These are phyloP conservation scores for Festucalex cinctus DNA, from an alignment of 2,113 vertebrate genomes.

Conservation along the genomic window DNA sequence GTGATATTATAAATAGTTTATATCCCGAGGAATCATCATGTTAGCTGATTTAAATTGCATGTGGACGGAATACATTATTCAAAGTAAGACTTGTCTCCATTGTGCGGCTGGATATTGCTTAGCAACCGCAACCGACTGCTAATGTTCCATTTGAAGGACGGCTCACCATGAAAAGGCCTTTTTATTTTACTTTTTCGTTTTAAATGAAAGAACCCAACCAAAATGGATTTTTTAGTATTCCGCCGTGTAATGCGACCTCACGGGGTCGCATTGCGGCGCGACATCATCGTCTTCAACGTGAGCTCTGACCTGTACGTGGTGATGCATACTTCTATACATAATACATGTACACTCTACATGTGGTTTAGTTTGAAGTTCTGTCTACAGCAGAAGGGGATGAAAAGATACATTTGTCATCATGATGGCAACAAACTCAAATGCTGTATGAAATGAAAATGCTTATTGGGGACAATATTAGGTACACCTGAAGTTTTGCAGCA, in stretches of 20 bases:
- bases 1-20: neutral
- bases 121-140: slow-evolving; percentile 48
- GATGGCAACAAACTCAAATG: no score
- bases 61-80: neutral
- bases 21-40: neutral
- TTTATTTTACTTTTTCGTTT: neutral
- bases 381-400: slow-evolving; percentile 21
- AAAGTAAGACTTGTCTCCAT: neutral
- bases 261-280: neutral
- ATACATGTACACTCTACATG: slow-evolving; percentile 12
- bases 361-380: slow-evolving; percentile 33
- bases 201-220: neutral
- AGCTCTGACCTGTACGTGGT: slow-evolving; percentile 27
- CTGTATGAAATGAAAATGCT: neutral
- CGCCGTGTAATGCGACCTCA: slow-evolving; percentile 5
- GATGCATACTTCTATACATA: neutral
- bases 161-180: slow-evolving; percentile 6
- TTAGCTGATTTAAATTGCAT: neutral
- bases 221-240: slow-evolving; percentile 17
- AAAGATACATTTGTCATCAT: neutral
- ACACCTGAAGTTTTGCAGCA: neutral
- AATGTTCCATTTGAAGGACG: slow-evolving; percentile 10
- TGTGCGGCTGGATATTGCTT: slow-evolving; percentile 46
- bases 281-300: slow-evolving; percentile 59
- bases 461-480: no score